These are phyloP conservation scores for Plectrocnemia conspersa DNA, from an alignment of 1,140 invertebrate species.

Conservation along the genomic window DNA sequence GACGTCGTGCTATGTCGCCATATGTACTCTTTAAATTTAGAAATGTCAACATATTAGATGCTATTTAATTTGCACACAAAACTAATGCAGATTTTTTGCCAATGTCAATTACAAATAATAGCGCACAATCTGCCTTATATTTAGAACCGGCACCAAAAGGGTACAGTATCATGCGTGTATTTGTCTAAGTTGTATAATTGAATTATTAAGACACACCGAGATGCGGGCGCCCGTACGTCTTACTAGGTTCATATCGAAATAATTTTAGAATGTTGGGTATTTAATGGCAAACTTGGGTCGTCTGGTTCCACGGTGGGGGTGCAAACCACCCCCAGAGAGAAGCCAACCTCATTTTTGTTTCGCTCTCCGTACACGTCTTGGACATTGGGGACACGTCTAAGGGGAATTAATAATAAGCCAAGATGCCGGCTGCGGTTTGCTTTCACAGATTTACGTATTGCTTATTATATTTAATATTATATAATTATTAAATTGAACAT, in stretches of 20 bases:
- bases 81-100: too few species aligned
- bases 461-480: too few species aligned
- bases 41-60: too few species aligned
- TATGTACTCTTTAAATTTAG: too few species aligned
- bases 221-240: not conserved
- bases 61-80: too few species aligned
- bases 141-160: too few species aligned
- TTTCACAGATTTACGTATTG: constrained; percentile 34
- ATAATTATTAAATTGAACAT: too few species aligned
- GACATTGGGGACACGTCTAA: constrained; percentile 35
- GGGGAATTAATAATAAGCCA: constrained; percentile 37
- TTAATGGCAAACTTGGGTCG: constrained; percentile 1
- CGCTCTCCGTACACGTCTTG: constrained; percentile 35
- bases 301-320: not conserved
- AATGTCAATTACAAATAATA: too few species aligned
- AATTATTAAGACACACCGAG: not conserved
- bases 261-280: constrained; percentile 17
- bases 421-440: constrained; percentile 34
- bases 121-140: too few species aligned
- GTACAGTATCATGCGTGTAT: too few species aligned
- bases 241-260: constrained; percentile 15
- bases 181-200: not conserved
- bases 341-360: constrained; percentile 28
- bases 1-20: too few species aligned
- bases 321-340: too few species aligned